Percentiles rank a stretch among this genome's conserved stretches.
phyloP scores from a whole-genome alignment of 2,113 vertebrate genomes.

The Mystacornis crossleyi region DNA sequence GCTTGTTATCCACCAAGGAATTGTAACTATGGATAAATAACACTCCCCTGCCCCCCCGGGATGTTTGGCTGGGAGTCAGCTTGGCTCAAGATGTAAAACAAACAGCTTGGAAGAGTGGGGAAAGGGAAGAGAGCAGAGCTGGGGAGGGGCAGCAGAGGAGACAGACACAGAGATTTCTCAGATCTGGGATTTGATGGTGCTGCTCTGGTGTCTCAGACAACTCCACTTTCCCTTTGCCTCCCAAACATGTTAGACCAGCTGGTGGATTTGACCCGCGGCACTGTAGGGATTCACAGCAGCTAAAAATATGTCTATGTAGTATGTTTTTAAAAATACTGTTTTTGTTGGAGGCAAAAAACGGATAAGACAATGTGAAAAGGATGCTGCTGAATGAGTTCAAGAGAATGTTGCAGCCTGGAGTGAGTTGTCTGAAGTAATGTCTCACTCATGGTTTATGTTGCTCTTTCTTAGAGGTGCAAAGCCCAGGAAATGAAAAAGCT shows the following conservation, averaged over 20 bases:
- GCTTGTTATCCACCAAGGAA: neutral
- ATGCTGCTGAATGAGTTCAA: neutral
- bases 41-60: neutral
- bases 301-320: neutral
- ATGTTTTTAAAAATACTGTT: neutral
- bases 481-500: constrained; percentile 30
- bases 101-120: neutral
- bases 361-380: neutral
- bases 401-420: neutral
- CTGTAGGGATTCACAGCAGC: neutral
- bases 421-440: neutral
- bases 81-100: neutral
- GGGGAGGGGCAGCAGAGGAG: neutral
- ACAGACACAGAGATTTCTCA: neutral
- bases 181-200: neutral
- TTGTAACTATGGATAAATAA: neutral
- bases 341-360: neutral
- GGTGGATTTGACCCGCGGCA: neutral
- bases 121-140: neutral
- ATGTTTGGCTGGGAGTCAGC: neutral
- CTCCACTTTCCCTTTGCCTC: neutral
- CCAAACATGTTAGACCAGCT: neutral
- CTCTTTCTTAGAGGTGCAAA: neutral
- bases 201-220: neutral
- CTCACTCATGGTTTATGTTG: neutral